Conservation (phyloP, 2,797 vertebrate genomes). For the Eulemur rubriventer region DNA sequence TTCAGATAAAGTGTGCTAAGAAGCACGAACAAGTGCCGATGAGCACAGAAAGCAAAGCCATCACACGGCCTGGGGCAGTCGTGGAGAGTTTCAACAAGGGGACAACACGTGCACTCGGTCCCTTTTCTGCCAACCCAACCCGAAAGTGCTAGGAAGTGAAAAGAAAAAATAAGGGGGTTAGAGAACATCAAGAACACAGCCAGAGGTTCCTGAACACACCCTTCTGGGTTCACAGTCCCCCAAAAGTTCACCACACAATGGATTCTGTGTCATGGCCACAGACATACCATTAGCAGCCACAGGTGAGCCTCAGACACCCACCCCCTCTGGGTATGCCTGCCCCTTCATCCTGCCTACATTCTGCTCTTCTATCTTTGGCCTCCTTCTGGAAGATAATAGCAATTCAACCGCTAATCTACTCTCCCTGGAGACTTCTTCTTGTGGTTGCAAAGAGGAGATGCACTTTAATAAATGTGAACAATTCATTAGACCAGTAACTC, state of each 20-base stretch:
- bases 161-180: background rate
- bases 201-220: background rate
- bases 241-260: background rate
- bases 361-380: background rate
- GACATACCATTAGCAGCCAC: background rate
- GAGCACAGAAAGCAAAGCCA: background rate
- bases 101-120: background rate
- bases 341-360: background rate
- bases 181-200: background rate
- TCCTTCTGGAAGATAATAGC: slow-evolving; percentile 56
- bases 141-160: background rate
- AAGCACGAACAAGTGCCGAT: background rate
- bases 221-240: background rate
- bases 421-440: slow-evolving; percentile 66
- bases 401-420: slow-evolving; percentile 58
- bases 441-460: slow-evolving; percentile 61
- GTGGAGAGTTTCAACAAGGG: background rate
- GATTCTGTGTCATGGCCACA: background rate
- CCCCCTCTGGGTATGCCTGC: background rate
- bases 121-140: background rate
- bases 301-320: background rate
- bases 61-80: background rate
- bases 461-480: slow-evolving; percentile 74
- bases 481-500: slow-evolving; percentile 68
- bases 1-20: background rate